Percentiles rank a stretch among this genome's conserved stretches.
These are phyloP conservation scores for Trematocara zebra DNA, from an alignment of 2,113 vertebrate genomes.

Conservation along the genomic window DNA sequence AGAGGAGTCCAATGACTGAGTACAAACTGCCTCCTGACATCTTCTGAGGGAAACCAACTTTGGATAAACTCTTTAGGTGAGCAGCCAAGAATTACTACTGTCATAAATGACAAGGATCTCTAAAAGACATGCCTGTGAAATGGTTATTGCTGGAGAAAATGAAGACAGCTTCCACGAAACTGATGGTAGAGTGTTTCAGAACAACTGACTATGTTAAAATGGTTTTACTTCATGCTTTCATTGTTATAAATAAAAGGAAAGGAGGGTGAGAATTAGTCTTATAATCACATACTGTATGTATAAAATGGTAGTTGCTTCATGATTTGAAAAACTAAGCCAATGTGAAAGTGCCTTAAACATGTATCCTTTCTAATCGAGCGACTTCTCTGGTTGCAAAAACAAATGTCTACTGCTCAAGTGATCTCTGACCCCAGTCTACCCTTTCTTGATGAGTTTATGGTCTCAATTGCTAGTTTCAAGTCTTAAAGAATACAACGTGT, in stretches of 20 bases:
- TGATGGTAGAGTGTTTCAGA: background rate
- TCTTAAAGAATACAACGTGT: background rate
- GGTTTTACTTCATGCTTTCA: background rate
- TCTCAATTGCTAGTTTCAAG: background rate
- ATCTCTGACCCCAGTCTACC: background rate
- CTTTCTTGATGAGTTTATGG: background rate
- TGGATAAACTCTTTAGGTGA: background rate
- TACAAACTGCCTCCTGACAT: background rate
- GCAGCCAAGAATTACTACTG: background rate
- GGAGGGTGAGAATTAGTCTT: background rate
- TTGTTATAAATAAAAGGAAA: background rate
- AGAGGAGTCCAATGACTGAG: background rate
- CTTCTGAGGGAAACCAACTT: background rate
- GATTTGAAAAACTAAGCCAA: background rate
- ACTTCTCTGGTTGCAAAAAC: background rate
- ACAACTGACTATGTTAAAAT: background rate
- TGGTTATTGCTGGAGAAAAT: background rate
- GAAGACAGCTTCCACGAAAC: fast-evolving
- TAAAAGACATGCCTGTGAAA: background rate
- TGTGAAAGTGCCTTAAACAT: background rate
- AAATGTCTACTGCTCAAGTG: background rate
- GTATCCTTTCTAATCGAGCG: background rate
- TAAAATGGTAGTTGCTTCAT: background rate
- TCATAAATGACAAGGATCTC: fast-evolving
- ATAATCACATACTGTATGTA: background rate